Percentiles rank a stretch among this genome's conserved stretches.
phyloP scores from a whole-genome alignment of 2,888 invertebrate species.

The Amphipoea lucens region DNA sequence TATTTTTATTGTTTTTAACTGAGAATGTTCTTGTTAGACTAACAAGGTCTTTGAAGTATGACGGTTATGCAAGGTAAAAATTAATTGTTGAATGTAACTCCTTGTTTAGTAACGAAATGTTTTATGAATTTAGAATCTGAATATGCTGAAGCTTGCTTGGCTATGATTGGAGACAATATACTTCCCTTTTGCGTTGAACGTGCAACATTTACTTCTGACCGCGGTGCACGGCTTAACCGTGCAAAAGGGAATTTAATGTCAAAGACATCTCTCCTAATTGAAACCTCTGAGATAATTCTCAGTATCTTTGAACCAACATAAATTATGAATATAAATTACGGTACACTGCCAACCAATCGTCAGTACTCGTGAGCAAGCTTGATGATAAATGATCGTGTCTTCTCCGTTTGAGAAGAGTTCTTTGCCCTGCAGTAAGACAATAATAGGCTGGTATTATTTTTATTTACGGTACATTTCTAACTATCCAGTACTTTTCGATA shows the following conservation, averaged over 20 bases:
- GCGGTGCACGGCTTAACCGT: too few species aligned
- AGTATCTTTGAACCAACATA: not conserved
- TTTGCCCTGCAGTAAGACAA: too few species aligned
- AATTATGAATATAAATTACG: not conserved
- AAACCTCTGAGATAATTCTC: not conserved
- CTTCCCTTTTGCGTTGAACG: not conserved
- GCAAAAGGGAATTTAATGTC: too few species aligned
- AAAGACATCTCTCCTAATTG: not conserved
- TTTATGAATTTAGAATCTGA: not conserved
- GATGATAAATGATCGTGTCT: too few species aligned
- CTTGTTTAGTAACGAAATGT: slow-evolving; percentile 3
- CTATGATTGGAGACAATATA: not conserved
- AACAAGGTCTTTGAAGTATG: slow-evolving; percentile 40
- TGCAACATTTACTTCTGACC: too few species aligned
- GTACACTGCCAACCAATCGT: not conserved
- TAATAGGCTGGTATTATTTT: not conserved
- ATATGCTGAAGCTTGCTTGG: not conserved
- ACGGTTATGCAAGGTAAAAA: slow-evolving; percentile 28
- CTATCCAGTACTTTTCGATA: not conserved
- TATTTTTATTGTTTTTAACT: slow-evolving; percentile 49
- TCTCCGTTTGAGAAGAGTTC: too few species aligned
- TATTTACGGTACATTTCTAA: not conserved
- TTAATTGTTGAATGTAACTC: slow-evolving; percentile 33
- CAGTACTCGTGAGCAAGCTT: too few species aligned
- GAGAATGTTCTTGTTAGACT: slow-evolving; percentile 28